Evolutionary conservation across 2,113 vertebrate genomes (phyloP).

Genomic region (Aldabrachelys gigantea): DNA sequence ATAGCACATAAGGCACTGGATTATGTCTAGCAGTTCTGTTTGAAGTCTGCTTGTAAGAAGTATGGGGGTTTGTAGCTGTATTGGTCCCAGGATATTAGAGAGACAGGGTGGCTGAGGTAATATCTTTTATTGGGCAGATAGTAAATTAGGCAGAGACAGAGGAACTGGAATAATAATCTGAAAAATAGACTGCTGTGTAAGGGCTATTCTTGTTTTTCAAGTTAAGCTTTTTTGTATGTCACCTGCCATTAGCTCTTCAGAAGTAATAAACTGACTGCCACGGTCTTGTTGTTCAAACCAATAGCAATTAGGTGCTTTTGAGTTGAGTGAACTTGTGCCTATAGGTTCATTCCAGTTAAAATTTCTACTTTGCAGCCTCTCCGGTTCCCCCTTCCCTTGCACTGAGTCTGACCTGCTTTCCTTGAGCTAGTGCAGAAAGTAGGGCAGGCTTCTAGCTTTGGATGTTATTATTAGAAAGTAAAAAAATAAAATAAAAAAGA

Average conservation of each 20-base stretch:
- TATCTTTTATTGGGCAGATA: background rate
- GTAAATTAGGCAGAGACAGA: background rate
- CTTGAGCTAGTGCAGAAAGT: background rate
- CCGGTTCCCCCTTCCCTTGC: background rate
- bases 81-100: no score
- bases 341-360: slow-evolving; percentile 54
- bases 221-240: background rate
- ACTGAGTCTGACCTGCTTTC: slow-evolving; percentile 68
- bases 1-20: background rate
- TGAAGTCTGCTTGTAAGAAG: background rate
- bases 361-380: slow-evolving; percentile 12
- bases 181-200: background rate
- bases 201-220: background rate
- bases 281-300: slow-evolving; percentile 22
- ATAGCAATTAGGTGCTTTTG: slow-evolving; percentile 44
- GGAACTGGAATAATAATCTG: background rate
- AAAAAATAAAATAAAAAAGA: background rate
- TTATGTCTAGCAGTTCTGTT: background rate
- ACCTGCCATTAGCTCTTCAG: background rate
- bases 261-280: background rate
- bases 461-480: slow-evolving; percentile 53
- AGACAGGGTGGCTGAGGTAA: no score
- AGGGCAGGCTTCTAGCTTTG: slow-evolving; percentile 51
- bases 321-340: background rate
- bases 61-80: no score